Evolutionary conservation across 2,797 vertebrate species (phyloP).

Genomic region (Geotrypetes seraphini): DNA sequence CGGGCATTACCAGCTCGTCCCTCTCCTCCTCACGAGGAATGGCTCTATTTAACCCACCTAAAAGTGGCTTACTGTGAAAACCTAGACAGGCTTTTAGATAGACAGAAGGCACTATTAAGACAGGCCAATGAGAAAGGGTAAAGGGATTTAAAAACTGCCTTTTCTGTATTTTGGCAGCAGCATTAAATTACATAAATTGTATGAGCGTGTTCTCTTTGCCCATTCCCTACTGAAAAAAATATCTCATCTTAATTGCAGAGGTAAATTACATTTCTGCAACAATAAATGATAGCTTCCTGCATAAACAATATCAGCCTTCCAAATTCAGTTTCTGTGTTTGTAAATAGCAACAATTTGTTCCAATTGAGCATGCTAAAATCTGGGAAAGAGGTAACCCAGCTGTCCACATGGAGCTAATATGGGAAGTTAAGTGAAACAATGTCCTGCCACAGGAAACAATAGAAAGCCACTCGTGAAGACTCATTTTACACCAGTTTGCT

Average conservation of each 20-base stretch:
- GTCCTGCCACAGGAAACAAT: slow-evolving; percentile 40
- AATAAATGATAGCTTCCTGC: slow-evolving; percentile 36
- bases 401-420: slow-evolving; percentile 37
- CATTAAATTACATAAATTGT: too few relatives aligned
- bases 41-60: too few relatives aligned
- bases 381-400: slow-evolving; percentile 30
- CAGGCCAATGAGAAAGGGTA: too few relatives aligned
- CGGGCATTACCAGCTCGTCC: too few relatives aligned
- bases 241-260: slow-evolving; percentile 29
- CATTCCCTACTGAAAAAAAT: slow-evolving; percentile 28
- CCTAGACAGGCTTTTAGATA: too few relatives aligned
- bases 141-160: too few relatives aligned
- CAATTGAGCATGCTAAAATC: slow-evolving; percentile 27
- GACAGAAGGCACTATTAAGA: too few relatives aligned
- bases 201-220: background rate
- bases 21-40: too few relatives aligned
- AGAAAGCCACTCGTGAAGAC: slow-evolving; percentile 17
- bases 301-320: slow-evolving; percentile 35
- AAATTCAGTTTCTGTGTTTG: slow-evolving; percentile 18
- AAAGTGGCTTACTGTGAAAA: too few relatives aligned
- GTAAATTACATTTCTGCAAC: slow-evolving; percentile 30
- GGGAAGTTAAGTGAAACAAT: slow-evolving; percentile 35
- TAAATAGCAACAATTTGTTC: slow-evolving; percentile 42
- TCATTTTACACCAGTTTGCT: slow-evolving; percentile 28
- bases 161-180: too few relatives aligned